Evolutionary conservation across 2,888 invertebrate genomes (phyloP).

Genomic region (Arrhopalites spinosus): DNA sequence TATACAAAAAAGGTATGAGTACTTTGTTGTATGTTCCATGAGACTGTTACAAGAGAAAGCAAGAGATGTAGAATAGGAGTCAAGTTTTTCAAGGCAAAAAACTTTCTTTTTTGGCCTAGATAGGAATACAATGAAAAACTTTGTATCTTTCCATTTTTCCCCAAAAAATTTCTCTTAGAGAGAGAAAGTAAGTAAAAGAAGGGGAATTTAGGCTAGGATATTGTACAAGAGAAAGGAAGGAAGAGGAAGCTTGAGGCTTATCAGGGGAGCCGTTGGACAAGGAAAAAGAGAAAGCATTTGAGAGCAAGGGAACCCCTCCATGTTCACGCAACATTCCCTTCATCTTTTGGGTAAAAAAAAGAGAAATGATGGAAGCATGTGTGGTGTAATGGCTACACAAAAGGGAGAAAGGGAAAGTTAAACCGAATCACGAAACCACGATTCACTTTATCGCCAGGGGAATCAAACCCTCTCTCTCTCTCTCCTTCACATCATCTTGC

Average conservation of each 20-base stretch:
- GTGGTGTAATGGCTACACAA: conserved; percentile 20
- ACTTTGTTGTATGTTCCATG: too few species aligned
- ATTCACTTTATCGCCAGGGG: conserved; percentile 39
- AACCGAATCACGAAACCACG: conserved; percentile 39
- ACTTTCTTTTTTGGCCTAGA: too few species aligned
- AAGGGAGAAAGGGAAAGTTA: conserved; percentile 38
- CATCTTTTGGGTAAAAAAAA: background rate
- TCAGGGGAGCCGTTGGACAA: background rate
- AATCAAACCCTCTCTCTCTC: background rate
- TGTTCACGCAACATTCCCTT: background rate
- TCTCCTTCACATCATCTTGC: background rate
- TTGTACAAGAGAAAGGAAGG: background rate
- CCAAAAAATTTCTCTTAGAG: background rate
- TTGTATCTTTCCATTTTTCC: background rate
- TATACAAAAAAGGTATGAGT: too few species aligned
- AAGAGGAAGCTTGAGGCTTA: background rate
- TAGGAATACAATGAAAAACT: background rate
- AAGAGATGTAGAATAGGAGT: too few species aligned
- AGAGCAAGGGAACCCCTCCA: background rate
- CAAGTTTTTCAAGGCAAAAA: too few species aligned
- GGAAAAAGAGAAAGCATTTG: background rate
- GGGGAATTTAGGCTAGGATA: background rate
- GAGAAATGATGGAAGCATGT: conserved; percentile 44
- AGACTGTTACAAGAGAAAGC: too few species aligned
- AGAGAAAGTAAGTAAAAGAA: background rate